Evolutionary conservation across 1,140 invertebrate genomes (phyloP).

Genomic region (Drosophila arawakana): DNA sequence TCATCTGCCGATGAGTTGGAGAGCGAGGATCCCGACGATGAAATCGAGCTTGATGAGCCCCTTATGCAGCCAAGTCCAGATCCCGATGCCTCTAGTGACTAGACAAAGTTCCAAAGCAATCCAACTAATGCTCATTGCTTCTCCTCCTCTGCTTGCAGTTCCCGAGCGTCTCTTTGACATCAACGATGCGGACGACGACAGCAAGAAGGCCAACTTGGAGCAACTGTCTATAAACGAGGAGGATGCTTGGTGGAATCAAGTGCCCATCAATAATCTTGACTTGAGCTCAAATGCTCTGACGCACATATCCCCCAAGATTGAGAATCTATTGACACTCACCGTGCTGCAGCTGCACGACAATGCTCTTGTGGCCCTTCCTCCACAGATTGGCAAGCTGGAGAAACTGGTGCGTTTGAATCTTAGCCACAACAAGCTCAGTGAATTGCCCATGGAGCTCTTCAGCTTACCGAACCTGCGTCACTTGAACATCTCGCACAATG

Average conservation of each 20-base stretch:
- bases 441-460: slow-evolving; percentile 88
- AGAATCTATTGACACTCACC: slow-evolving; percentile 88
- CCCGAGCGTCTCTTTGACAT: slow-evolving; percentile 93
- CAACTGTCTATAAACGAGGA: slow-evolving; percentile 86
- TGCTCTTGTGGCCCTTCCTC: slow-evolving; percentile 88
- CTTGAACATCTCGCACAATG: slow-evolving; percentile 90
- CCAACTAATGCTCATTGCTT: slow-evolving; percentile 17
- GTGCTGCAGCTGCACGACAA: slow-evolving; percentile 93
- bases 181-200: slow-evolving; percentile 89
- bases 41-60: slow-evolving; percentile 65
- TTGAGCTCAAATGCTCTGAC: slow-evolving; percentile 92
- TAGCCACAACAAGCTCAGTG: slow-evolving; percentile 90
- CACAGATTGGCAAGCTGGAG: slow-evolving; percentile 90
- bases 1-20: slow-evolving; percentile 76
- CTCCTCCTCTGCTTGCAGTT: slow-evolving; percentile 86
- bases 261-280: slow-evolving; percentile 91
- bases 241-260: slow-evolving; percentile 94
- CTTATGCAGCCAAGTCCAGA: slow-evolving; percentile 24
- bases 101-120: neutral
- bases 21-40: slow-evolving; percentile 76
- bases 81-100: slow-evolving; percentile 43
- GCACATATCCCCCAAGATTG: slow-evolving; percentile 88
- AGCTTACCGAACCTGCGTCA: slow-evolving; percentile 88
- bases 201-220: slow-evolving; percentile 88
- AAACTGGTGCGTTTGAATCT: slow-evolving; percentile 91